A percentile compares a stretch with the other conserved stretches of the same genome.
Conservation (phyloP, 1,140 invertebrate species). For the Neotoxoptera formosana region DNA sequence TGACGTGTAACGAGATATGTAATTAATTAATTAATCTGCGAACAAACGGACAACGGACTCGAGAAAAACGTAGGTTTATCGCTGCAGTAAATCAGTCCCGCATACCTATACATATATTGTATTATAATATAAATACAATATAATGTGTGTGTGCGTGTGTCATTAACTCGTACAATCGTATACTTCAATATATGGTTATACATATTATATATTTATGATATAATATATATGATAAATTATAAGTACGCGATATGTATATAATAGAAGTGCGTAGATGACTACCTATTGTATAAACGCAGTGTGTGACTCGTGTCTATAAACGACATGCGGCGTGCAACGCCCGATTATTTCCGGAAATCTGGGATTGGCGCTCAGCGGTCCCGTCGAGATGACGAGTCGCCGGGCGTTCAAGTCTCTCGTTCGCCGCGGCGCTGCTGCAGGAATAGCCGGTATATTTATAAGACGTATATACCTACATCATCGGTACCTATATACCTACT, state of each 20-base stretch:
- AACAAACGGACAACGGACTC: background rate
- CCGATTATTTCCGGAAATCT: background rate
- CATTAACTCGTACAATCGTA: background rate
- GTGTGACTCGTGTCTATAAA: background rate
- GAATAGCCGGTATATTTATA: background rate
- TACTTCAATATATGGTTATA: background rate
- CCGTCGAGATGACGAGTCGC: background rate
- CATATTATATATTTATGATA: background rate
- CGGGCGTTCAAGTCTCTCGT: background rate
- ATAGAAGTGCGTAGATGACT: background rate
- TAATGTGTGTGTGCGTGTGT: background rate
- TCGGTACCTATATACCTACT: background rate
- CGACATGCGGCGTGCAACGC: background rate
- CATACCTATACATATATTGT: no score
- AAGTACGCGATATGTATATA: background rate
- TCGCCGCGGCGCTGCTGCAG: background rate
- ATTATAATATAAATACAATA: background rate
- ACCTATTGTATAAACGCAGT: background rate
- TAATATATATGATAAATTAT: slow-evolving; percentile 15
- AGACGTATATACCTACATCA: no score
- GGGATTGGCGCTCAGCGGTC: background rate
- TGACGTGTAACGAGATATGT: background rate
- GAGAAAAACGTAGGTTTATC: background rate
- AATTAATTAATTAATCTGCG: background rate
- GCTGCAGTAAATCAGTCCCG: background rate